These are phyloP conservation scores for Hippoglossus stenolepis DNA, from an alignment of 2,113 vertebrate genomes.

Conservation along the genomic window DNA sequence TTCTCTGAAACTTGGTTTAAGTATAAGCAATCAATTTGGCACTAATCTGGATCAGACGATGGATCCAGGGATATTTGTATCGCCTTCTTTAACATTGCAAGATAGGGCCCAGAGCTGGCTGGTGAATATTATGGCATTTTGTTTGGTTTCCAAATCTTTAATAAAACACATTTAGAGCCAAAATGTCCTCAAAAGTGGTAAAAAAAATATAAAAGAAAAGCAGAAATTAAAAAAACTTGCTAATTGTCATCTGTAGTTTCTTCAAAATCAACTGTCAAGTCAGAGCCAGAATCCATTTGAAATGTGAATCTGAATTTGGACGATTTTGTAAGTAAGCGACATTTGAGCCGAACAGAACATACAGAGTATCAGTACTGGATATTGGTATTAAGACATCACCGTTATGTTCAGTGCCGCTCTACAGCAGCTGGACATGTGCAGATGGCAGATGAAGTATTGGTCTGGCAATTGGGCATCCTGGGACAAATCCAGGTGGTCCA, in stretches of 20 bases:
- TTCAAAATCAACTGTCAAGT: not conserved
- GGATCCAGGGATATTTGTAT: too few species aligned
- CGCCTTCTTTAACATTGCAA: too few species aligned
- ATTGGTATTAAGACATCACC: constrained; percentile 3
- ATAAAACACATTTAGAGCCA: not conserved
- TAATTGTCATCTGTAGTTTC: not conserved
- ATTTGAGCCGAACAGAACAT: not conserved
- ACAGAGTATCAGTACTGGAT: not conserved
- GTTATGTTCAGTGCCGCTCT: not conserved
- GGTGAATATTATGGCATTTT: too few species aligned
- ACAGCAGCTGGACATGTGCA: not conserved
- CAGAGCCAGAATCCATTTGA: not conserved
- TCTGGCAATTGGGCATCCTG: not conserved
- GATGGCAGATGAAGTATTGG: not conserved
- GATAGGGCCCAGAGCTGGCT: too few species aligned
- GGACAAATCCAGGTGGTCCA: not conserved
- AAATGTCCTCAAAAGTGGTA: not conserved
- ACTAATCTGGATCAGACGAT: too few species aligned
- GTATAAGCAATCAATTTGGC: too few species aligned
- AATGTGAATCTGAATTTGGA: not conserved
- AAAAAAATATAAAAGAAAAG: not conserved
- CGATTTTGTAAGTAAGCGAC: not conserved
- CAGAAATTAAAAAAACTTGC: not conserved
- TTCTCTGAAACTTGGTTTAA: too few species aligned
- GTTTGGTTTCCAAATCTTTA: not conserved